A percentile compares a stretch with the other conserved stretches of the same genome.
Conservation (phyloP, 2,888 invertebrate species). For the Athalia rosae region DNA sequence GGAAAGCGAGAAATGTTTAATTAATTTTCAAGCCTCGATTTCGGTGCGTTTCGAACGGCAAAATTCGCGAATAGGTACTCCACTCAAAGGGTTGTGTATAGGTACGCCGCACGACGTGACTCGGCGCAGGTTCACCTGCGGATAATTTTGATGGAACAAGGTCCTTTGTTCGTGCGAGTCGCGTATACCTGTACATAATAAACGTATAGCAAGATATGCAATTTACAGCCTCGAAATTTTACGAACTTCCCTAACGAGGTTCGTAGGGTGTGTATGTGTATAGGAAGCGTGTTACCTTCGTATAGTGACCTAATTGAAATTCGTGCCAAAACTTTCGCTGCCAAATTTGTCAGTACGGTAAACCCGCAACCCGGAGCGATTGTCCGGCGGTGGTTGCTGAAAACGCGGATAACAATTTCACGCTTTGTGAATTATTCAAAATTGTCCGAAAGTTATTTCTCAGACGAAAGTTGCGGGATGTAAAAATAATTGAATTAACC, state of each 20-base stretch:
- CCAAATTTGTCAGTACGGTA: slow-evolving; percentile 13
- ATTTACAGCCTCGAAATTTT: background rate
- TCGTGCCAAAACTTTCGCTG: slow-evolving; percentile 33
- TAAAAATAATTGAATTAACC: background rate
- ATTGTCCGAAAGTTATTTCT: too few relatives aligned
- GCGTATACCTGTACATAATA: too few relatives aligned
- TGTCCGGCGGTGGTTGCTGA: slow-evolving; percentile 12
- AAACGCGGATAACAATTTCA: slow-evolving; percentile 11
- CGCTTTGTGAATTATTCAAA: too few relatives aligned
- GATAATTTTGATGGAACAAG: too few relatives aligned
- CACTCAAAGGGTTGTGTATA: background rate
- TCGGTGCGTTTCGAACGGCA: background rate
- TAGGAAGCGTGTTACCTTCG: slow-evolving; percentile 5
- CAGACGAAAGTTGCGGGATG: too few relatives aligned
- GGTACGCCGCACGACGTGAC: too few relatives aligned
- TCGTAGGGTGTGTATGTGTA: background rate
- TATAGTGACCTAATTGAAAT: slow-evolving; percentile 39
- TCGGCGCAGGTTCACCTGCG: background rate
- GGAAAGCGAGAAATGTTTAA: background rate
- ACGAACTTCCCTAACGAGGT: background rate
- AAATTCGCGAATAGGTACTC: too few relatives aligned
- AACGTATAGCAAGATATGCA: background rate
- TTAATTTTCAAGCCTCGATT: slow-evolving; percentile 26
- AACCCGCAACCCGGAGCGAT: slow-evolving; percentile 5
- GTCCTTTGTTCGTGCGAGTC: too few relatives aligned